Base-by-base conservation (phyloP, 2,888 invertebrate species). In the Pyrocoelia pectoralis region DNA sequence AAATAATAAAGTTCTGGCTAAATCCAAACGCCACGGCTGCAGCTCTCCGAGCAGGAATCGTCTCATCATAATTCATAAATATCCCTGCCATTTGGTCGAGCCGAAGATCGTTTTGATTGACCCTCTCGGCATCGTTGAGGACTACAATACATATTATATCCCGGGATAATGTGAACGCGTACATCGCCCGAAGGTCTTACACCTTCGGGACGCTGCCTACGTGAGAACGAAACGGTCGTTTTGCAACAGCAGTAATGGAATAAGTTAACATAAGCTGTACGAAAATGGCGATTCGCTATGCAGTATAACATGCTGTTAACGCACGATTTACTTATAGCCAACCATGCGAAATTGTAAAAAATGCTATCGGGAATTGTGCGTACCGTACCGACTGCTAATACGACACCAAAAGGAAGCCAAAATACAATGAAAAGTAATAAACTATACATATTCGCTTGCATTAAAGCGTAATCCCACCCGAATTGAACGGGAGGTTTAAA, bases 181-280 rank as follows among this genome's bases (percentile, higher is more conserved):
- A 91, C 87, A 68, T 90, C 88, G 1, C 86, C 84, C 0, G 86
- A 82, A 10, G 86, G 83, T 76, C 58, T 80, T 57, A 80, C 71
- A 2, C 80, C 77, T 70, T 81, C 81, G 10, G 79, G 78, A 29
- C 90, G 79, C 56, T 87, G 85, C 41, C 90, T 84, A 61, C 87
- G 80, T 4, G 87, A 85, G 70, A 88, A 88, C 1, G 89, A 86
- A 17, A 88, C 88, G 3, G 89, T 88, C 6, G 88, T 91, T 78
- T 92, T 93, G 81, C 92, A 93, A 76, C 89, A 92, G 75, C 92
- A 92, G 74, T 93, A 93, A 74, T 90, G 89, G 75, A 92, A 93
- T 6, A 93, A 81, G 74, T 89, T 88, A 10, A 88, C 83, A 76
- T 90, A 93, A 4, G 91, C 90, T 61, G 85, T 85, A 33, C 91